Conservation (phyloP, 2,797 vertebrate species). For the Rhincodon typus region DNA sequence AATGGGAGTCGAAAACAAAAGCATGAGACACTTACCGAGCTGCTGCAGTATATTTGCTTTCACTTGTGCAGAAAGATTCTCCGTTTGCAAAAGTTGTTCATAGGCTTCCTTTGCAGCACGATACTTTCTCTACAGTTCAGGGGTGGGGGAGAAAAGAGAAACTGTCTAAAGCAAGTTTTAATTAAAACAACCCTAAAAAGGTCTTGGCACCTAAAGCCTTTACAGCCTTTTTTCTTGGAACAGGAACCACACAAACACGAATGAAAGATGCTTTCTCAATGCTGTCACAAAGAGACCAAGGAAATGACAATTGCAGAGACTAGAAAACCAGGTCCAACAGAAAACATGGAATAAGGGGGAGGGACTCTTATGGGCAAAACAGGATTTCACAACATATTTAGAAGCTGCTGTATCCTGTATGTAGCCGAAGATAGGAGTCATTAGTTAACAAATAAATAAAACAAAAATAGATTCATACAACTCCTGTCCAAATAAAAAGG, state of each 20-base stretch:
- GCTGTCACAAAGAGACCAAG: slow-evolving; percentile 10
- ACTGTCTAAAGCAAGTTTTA: slow-evolving; percentile 14
- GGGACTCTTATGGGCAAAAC: background rate
- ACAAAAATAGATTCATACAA: background rate
- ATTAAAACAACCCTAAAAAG: background rate
- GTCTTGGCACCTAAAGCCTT: background rate
- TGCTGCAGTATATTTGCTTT: slow-evolving; percentile 96
- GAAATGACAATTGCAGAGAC: slow-evolving; percentile 33
- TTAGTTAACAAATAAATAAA: background rate
- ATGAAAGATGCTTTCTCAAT: slow-evolving; percentile 30
- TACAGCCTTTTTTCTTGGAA: background rate
- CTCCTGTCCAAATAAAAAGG: background rate
- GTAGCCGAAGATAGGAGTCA: background rate
- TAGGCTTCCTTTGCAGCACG: slow-evolving; percentile 95
- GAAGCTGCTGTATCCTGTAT: background rate
- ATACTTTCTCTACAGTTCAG: slow-evolving; percentile 81
- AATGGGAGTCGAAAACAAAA: background rate
- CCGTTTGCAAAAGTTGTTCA: slow-evolving; percentile 88
- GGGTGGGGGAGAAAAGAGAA: slow-evolving; percentile 43
- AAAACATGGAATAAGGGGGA: slow-evolving; percentile 31
- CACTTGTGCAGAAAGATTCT: slow-evolving; percentile 93
- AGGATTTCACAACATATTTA: slow-evolving; percentile 35
- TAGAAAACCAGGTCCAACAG: background rate
- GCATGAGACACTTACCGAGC: slow-evolving; percentile 72
- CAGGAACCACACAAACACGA: background rate